Conservation (phyloP, 1,140 invertebrate species). For the Brachionus angularis region DNA sequence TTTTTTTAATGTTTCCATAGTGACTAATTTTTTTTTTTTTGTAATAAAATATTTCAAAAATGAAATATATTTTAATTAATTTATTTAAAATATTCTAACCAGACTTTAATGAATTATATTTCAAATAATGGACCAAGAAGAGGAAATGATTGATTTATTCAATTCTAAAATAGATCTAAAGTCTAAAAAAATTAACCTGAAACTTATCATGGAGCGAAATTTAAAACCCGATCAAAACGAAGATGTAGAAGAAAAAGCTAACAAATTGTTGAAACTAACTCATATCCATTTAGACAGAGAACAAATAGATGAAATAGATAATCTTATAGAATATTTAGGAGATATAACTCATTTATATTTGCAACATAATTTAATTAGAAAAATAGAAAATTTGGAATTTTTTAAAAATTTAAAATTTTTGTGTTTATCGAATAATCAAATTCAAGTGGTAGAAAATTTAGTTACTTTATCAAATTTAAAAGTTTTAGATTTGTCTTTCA, state of each 20-base stretch:
- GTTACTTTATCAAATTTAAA: slow-evolving; percentile 50
- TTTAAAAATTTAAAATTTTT: slow-evolving; percentile 72
- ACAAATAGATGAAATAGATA: slow-evolving; percentile 36
- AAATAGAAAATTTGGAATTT: slow-evolving; percentile 76
- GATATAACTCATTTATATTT: slow-evolving; percentile 65
- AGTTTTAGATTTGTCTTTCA: slow-evolving; percentile 13
- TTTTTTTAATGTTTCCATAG: not conserved
- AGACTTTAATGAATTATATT: too few relatives aligned
- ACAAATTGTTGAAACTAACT: not conserved
- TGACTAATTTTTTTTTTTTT: too few relatives aligned
- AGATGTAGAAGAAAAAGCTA: not conserved
- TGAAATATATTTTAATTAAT: too few relatives aligned
- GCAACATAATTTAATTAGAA: slow-evolving; percentile 78
- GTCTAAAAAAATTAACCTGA: slow-evolving; percentile 7
- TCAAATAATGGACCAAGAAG: too few relatives aligned
- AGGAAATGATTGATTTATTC: too few relatives aligned
- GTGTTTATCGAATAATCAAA: slow-evolving; percentile 78
- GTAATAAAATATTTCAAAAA: too few relatives aligned
- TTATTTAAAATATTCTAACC: too few relatives aligned
- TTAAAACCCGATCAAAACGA: not conserved
- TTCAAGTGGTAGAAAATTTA: slow-evolving; percentile 77
- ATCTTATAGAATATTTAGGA: slow-evolving; percentile 17
- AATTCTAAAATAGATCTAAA: too few relatives aligned
- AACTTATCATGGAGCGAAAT: slow-evolving; percentile 26
- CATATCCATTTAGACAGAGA: slow-evolving; percentile 31